Percentiles rank a stretch among this genome's conserved stretches.
These are phyloP conservation scores for Notothenia rossii DNA, from an alignment of 2,113 vertebrate genomes.

Conservation along the genomic window DNA sequence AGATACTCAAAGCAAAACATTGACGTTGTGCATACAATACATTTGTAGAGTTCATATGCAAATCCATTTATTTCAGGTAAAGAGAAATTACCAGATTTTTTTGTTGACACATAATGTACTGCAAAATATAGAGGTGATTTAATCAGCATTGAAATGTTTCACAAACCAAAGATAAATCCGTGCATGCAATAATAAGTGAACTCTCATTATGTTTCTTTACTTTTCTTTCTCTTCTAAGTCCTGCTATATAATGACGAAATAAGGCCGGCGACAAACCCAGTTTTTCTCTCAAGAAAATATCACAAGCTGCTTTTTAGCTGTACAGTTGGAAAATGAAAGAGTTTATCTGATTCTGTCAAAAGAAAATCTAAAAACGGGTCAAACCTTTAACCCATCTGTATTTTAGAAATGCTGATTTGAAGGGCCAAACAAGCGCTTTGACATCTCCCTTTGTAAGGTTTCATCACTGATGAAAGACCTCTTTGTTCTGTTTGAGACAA, in stretches of 20 bases:
- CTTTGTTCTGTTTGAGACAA: not conserved
- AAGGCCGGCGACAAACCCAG: not conserved
- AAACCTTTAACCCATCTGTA: slow-evolving; percentile 26
- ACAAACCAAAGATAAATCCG: slow-evolving; percentile 7
- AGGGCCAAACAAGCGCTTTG: not conserved
- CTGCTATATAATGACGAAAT: not conserved
- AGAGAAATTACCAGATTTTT: no score
- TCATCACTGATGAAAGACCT: slow-evolving; percentile 12
- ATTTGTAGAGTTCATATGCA: no score
- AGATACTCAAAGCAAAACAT: no score
- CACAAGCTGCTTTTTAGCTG: not conserved
- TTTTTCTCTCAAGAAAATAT: not conserved
- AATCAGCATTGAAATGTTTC: slow-evolving; percentile 16
- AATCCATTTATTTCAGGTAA: no score
- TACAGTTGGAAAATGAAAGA: not conserved
- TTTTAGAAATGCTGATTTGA: slow-evolving; percentile 9
- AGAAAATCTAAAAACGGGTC: slow-evolving; percentile 11
- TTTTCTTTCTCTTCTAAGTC: not conserved
- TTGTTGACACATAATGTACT: not conserved
- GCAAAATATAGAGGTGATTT: not conserved
- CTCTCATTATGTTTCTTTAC: not conserved
- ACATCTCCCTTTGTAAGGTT: slow-evolving; percentile 7
- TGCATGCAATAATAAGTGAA: not conserved
- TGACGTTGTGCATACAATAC: no score
- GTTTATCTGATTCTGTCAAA: slow-evolving; percentile 8